Percentiles rank a stretch among this genome's conserved stretches.
Conservation (phyloP, 2,113 vertebrate genomes). For the Cygnus atratus region DNA sequence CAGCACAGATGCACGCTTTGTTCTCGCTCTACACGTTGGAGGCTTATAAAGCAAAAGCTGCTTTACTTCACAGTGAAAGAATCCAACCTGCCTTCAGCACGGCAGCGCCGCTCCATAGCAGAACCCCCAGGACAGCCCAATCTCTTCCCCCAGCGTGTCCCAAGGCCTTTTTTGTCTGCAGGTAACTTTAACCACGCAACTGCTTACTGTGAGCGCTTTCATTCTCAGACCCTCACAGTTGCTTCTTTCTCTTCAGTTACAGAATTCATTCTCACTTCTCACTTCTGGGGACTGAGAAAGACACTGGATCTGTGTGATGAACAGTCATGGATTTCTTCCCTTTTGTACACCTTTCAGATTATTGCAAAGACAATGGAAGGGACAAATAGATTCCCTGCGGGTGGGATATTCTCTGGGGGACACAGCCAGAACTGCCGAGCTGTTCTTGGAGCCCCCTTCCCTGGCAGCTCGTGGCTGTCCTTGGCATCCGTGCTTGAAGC, state of each 20-base stretch:
- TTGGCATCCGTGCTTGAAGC: background rate
- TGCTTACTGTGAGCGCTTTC: constrained; percentile 54
- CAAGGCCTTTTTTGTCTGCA: constrained; percentile 47
- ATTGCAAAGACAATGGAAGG: background rate
- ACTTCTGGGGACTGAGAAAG: background rate
- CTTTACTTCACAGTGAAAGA: constrained; percentile 21
- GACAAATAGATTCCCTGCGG: background rate
- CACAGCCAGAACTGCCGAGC: background rate
- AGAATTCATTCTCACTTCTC: constrained; percentile 26
- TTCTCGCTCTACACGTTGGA: background rate
- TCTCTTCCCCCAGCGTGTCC: constrained; percentile 1
- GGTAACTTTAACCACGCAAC: constrained; percentile 66
- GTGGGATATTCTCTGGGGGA: background rate
- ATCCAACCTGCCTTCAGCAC: background rate
- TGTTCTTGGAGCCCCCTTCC: background rate
- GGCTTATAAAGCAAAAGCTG: constrained; percentile 61
- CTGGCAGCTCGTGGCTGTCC: background rate
- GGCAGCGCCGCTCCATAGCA: background rate
- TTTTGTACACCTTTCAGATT: background rate
- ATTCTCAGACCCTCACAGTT: constrained; percentile 43
- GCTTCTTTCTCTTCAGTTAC: constrained; percentile 60
- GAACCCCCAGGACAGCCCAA: constrained; percentile 22
- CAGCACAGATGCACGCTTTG: background rate
- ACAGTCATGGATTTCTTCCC: background rate
- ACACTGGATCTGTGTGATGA: background rate